These are phyloP conservation scores for Latrodectus hesperus DNA, from an alignment of 2,888 invertebrate genomes.

Conservation along the genomic window DNA sequence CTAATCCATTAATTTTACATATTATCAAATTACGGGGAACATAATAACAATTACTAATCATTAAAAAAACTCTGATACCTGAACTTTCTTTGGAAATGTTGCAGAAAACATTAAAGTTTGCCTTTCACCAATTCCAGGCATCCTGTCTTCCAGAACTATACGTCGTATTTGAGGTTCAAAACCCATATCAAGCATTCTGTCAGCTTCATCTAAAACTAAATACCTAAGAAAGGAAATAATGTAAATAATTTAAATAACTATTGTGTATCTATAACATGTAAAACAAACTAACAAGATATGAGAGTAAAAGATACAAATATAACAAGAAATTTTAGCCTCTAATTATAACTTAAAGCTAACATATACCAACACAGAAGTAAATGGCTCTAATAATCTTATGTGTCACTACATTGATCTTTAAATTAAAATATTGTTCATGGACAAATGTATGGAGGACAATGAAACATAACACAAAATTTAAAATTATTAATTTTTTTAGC, in stretches of 20 bases:
- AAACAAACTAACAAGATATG: too few species aligned
- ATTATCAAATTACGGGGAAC: too few species aligned
- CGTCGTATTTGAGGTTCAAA: slow-evolving; percentile 96
- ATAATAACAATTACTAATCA: too few species aligned
- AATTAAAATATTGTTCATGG: too few species aligned
- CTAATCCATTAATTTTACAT: too few species aligned
- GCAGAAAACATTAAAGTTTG: slow-evolving; percentile 99
- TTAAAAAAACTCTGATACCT: slow-evolving; percentile 76
- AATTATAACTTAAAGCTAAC: background rate
- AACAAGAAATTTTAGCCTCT: background rate
- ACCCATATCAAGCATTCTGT: slow-evolving; percentile 99
- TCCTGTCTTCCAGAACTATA: slow-evolving; percentile 90
- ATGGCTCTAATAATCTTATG: too few species aligned
- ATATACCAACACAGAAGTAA: too few species aligned
- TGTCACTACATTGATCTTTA: too few species aligned
- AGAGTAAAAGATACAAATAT: background rate
- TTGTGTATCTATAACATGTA: too few species aligned
- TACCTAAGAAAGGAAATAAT: slow-evolving; percentile 78
- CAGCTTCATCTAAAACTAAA: slow-evolving; percentile 98
- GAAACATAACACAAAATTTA: too few species aligned
- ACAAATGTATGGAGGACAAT: too few species aligned
- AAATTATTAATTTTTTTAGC: too few species aligned
- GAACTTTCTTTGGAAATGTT: slow-evolving; percentile 99
- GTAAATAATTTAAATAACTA: background rate
- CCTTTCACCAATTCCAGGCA: slow-evolving; percentile 95